These are phyloP conservation scores for Ptilodon capucinus DNA, from an alignment of 2,888 invertebrate genomes.

Conservation along the genomic window DNA sequence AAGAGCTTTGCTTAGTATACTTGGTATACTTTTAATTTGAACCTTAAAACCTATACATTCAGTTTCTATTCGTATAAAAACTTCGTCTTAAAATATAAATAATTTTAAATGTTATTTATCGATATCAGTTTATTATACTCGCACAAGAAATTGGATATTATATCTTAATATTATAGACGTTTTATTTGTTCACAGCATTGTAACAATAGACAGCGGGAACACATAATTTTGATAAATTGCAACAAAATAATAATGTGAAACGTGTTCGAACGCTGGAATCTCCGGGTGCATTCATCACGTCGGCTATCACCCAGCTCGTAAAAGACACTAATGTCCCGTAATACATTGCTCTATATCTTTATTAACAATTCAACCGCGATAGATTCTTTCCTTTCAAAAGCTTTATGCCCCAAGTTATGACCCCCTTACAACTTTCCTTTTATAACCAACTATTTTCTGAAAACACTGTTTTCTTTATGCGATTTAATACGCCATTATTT, in stretches of 20 bases:
- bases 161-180: not conserved
- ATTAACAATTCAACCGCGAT: constrained; percentile 78
- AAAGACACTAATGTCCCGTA: constrained; percentile 77
- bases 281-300: constrained; percentile 69
- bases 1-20: too few species aligned
- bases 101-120: too few species aligned
- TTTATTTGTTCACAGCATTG: constrained; percentile 13
- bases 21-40: too few species aligned
- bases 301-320: constrained; percentile 63
- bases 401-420: constrained; percentile 77
- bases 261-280: constrained; percentile 23
- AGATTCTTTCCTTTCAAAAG: constrained; percentile 77
- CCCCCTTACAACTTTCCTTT: constrained; percentile 75
- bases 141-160: not conserved
- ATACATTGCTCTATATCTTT: constrained; percentile 79
- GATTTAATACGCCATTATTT: constrained; percentile 78
- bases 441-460: constrained; percentile 77
- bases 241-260: constrained; percentile 35
- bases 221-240: constrained; percentile 55
- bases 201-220: constrained; percentile 14
- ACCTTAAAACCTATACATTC: too few species aligned
- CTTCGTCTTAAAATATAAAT: too few species aligned
- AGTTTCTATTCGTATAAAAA: too few species aligned
- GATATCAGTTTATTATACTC: not conserved
- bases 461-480: constrained; percentile 80